Evolutionary conservation across 2,113 vertebrate genomes (phyloP), one percentile per base, ranked within the genome.

Genomic region (Forbesichthys papilliferus): DNA sequence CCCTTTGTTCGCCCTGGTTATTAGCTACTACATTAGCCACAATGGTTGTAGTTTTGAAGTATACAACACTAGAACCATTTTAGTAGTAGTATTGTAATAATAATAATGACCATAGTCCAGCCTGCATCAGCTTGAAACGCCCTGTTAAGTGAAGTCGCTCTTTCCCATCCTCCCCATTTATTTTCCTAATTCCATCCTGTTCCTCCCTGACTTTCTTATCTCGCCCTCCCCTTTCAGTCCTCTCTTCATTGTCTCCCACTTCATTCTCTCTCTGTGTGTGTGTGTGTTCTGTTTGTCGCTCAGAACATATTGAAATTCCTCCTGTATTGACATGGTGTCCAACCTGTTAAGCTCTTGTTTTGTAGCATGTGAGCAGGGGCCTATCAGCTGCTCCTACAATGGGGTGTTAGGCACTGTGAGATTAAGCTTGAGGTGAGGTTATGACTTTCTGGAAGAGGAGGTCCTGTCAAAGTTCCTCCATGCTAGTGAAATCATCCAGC

Each of bases 291-390:
- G 16, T 16, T 16, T 16, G 16, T 79, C 9, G 73, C n/a, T 79
- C 59, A 10, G 14, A 65, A 69, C 76, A 58, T 81, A 87, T 84
- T 89, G 74, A 87, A 90, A 92, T 90, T 89, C 89, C 83, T 86
- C 64, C 33, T 42, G 71, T 59, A 51, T 69, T 18, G 61, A 72
- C 61, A 55, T 18, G 71, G 52, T 20, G 56, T 75, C 70, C 9
- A 52, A 53, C 46, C 16, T 34, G 42, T 59, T 84, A 75, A 89
- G 82, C 82, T 71, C 47, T 78, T 80, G 55, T 74, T 70, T 27
- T 11, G 14, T 14, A 71, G 75, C 49, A 34, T 61, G 69, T 61
- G 66, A 47, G 78, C 55, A 10, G 0, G 46, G 20, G 61, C 65
- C 84, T 83, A 82, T 80, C 79, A 74, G 75, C 52, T 71, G 3